phyloP scores from a whole-genome alignment of 1,140 invertebrate species.

The Mylabris phalerata region DNA sequence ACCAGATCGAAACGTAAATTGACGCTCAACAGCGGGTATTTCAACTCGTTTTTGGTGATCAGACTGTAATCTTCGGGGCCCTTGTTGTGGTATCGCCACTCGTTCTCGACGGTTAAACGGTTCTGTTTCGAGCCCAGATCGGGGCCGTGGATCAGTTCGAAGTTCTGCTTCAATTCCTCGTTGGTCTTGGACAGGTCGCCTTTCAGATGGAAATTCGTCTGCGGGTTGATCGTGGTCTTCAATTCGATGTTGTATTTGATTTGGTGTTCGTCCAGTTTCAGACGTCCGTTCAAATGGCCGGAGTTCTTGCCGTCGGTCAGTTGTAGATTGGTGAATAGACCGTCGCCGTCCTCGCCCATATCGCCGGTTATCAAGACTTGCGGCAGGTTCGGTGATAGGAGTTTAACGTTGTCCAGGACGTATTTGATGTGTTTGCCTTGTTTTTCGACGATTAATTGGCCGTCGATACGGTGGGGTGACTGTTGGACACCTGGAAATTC shows the following conservation, averaged over 20 bases:
- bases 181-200: constrained; percentile 41
- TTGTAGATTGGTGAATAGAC: constrained; percentile 45
- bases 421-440: constrained; percentile 47
- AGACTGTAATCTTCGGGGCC: constrained; percentile 24
- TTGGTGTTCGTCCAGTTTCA: constrained; percentile 29
- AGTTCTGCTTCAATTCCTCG: constrained; percentile 41
- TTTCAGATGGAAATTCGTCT: constrained; percentile 51
- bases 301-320: constrained; percentile 48
- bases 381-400: constrained; percentile 34
- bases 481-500: constrained; percentile 30
- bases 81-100: constrained; percentile 20
- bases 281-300: constrained; percentile 42
- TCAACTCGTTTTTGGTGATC: constrained; percentile 41
- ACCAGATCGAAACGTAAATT: constrained; percentile 44
- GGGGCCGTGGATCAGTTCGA: constrained; percentile 54
- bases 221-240: constrained; percentile 49
- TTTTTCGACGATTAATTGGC: constrained; percentile 48
- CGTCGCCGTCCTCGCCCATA: constrained; percentile 40
- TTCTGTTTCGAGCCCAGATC: constrained; percentile 52
- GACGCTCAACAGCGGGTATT: constrained; percentile 48
- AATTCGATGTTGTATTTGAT: constrained; percentile 45
- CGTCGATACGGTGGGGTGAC: constrained; percentile 49
- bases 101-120: constrained; percentile 41
- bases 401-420: constrained; percentile 51
- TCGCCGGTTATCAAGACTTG: constrained; percentile 47